Base-by-base conservation (phyloP, 2,113 vertebrate species). In the Delphinus delphis region DNA sequence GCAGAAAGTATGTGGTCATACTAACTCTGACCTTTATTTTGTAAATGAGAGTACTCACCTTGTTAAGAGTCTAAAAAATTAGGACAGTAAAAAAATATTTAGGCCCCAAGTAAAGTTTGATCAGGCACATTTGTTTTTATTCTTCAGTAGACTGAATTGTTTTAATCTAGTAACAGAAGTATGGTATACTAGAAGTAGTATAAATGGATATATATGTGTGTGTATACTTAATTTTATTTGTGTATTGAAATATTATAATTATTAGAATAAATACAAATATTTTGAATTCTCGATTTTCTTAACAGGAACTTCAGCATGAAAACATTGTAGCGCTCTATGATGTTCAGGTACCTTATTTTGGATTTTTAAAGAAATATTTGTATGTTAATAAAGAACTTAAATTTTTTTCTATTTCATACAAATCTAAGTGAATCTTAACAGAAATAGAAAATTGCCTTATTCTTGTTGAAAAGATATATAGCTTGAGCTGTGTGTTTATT, bases 301-400 rank as follows among this genome's bases (percentile, higher is more conserved):
- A 97, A 94, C 97, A 99, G 99, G 99, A 99, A 98, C 99, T 99
- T 98, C 99, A 99, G 97, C 99, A 99, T 98, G 99, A 99, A 98
- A 99, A 99, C 98, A 99, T 99, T 83, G 99, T 99, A 95, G 99
- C 99, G 44, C 99, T 99, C 97, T 99, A 99, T 92, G 99, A 99
- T 98, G 99, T 99, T 95, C 99, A 99, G 99, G 99, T 99, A 99
- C 95, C 97, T 93, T 68, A 79, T 1, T 97, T 88, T 96, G 47
- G 26, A 80, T 81, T 82, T 86, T 73, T 13, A 6, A 36, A 31
- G 88, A 62, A 44, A 70, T 73, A 82, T 73, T 73, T 83, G 28
- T 23, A 47, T 71, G 33, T 60, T 80, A 74, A 41, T 88, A 44
- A 81, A 28, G 41, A 74, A 92, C 62, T 84, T 73, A 38, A 63